Evolutionary conservation across 2,888 invertebrate genomes (phyloP).

Genomic region (Orthonychiurus folsomi): DNA sequence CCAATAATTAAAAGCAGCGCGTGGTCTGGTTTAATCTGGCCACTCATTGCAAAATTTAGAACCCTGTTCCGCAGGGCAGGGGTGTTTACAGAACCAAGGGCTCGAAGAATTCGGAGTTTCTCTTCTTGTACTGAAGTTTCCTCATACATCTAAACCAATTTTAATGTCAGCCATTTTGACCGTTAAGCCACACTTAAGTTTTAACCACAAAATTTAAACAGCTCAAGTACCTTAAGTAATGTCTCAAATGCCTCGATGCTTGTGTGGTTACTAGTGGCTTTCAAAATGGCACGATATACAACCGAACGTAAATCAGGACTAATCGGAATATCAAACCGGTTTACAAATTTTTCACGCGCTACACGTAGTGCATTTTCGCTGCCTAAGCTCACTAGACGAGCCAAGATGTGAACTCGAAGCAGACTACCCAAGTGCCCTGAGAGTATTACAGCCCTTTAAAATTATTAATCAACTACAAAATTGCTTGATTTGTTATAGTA

Average conservation of each 20-base stretch:
- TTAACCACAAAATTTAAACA: too few relatives aligned
- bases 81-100: not conserved
- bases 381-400: not conserved
- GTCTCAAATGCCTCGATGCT: not conserved
- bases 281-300: not conserved
- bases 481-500: not conserved
- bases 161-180: too few relatives aligned
- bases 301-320: not conserved
- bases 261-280: not conserved
- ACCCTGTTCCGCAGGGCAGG: not conserved
- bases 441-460: too few relatives aligned
- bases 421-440: not conserved
- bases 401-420: not conserved
- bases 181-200: too few relatives aligned
- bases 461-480: not conserved
- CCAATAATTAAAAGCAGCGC: not conserved
- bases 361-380: not conserved
- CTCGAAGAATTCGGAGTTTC: not conserved
- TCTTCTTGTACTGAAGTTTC: not conserved
- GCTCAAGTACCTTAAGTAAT: not conserved
- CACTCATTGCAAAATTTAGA: not conserved
- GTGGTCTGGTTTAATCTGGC: not conserved
- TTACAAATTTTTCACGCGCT: not conserved
- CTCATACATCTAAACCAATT: not conserved
- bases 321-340: not conserved